Evolutionary conservation across 30 jellyfish, hydroid and myxozoan genomes (phyloP), one percentile per base, ranked within the genome.

Genomic region (Aurelia sp.): DNA sequence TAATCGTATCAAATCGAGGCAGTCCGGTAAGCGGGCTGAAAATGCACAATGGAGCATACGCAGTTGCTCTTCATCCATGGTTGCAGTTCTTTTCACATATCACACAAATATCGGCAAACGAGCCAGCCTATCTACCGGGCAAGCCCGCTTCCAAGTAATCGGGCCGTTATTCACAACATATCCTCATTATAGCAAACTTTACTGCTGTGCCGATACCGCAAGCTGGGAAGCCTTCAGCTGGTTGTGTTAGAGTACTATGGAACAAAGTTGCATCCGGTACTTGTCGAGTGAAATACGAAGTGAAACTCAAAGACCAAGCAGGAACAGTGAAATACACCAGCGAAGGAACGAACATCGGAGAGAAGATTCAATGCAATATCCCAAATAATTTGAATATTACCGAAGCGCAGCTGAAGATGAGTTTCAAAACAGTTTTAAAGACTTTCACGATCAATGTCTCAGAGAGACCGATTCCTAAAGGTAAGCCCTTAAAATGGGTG

Each of bases 221-320:
- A 76, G 87, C 87, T 55, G 76, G 64, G 21, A 76, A 76, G 24
- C 2, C 22, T 6, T 30, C 16, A 22, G 8, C 35, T 15, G 48
- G 64, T 22, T 76, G 87, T 18, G 64, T 76, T 21, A 63, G 38
- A 57, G 76, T 76, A 15, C 31, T 33, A 6, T 76, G 87, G 87
- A 20, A 55, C 4, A 76, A 60, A 31, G 63, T 41, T 21, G 87
- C 60, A 35, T 53, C 87, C 2, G 87, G 87, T 3, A 61, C 64
- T 47, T 76, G 87, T 31, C 58, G 11, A 18, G 87, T 76, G 66
- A 76, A 76, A 60, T 76, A 57, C 19, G 87, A 76, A 31, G 63
- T 76, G 22, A 24, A 31, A 21, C 58, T 76, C 17, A 22, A 22
- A 35, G 41, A 76, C 41, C 65, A 47, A 13, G 30, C 87, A 16